Base-by-base conservation (phyloP, 2,797 vertebrate species). In the Xenentodon cancila region DNA sequence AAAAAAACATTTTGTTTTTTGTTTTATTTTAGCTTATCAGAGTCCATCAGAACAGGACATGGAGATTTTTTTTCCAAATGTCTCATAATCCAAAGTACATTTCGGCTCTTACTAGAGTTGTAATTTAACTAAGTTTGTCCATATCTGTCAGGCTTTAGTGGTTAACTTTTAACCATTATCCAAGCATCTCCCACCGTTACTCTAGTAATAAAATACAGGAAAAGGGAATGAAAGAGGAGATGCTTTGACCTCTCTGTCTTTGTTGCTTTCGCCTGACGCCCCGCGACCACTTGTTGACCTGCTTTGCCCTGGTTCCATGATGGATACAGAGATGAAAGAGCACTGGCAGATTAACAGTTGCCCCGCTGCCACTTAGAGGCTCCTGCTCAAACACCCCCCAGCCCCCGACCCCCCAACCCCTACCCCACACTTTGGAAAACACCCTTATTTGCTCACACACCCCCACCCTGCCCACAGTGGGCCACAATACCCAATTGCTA, bases 401-500 rank as follows among this genome's bases (percentile, higher is more conserved):
- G 25, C 5, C 25, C n/a, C n/a, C n/a, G n/a, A n/a, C n/a, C n/a
- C n/a, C n/a, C n/a, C n/a, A n/a, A n/a, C n/a, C n/a, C n/a, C n/a
- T n/a, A n/a, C n/a, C n/a, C n/a, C n/a, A n/a, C n/a, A n/a, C 1
- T 46, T 32, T 37, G 34, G 12, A 11, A 37, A 59, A 45, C 71
- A 59, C 73, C 11, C 62, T 51, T 44, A n/a, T 16, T 53, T 21
- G 54, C 69, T 59, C 51, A 20, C 69, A 55, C 48, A 71, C 58
- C 71, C 65, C 56, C 66, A 61, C 58, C 74, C 54, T 42, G 48
- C 59, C 60, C 27, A 8, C 52, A 54, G 59, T 2, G 50, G 77
- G 71, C 78, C 74, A 59, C 71, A 64, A 83, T 82, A 82, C 77
- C 71, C 69, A 3, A 67, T 72, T 77, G 61, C 73, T 83, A 75